Base-by-base conservation (phyloP, 2,797 vertebrate genomes). In the Leptodactylus fallax region DNA sequence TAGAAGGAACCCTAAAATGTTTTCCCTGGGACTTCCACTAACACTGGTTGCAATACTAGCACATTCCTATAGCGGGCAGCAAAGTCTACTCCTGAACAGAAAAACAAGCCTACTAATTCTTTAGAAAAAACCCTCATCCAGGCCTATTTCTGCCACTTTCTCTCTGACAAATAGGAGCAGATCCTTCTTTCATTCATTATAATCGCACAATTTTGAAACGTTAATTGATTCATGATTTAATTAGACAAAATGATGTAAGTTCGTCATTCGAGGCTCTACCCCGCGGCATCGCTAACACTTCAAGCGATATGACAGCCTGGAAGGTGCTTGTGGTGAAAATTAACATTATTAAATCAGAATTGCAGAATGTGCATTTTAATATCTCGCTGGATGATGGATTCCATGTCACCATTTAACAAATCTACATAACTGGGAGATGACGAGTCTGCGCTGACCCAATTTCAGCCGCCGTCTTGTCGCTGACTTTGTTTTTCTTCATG, bases 201-300 rank as follows among this genome's bases (percentile, higher is more conserved):
- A 82, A 82, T 82, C 9, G 23, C 80, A 49, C 63, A 65, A 67
- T 82, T 82, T 82, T 67, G 60, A 82, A 82, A 67, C 61, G 13
- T 67, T 82, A 82, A 82, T 82, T 69, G 63, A 82, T 67, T 82
- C 80, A 82, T 82, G 80, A 82, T 82, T 82, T 82, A 82, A 82
- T 82, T 82, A 82, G 80, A 82, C 61, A 82, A 82, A 67, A 53
- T 82, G 60, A 81, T 81, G 80, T 69, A 61, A 61, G 63, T 82
- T 82, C 51, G 80, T 82, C 80, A 67, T 69, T 69, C 63, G 12
- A 69, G 61, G n/a, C 80, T 53, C 23, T 82, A 49, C 80, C 80
- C 61, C 9, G 80, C 14, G 63, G 80, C 80, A 25, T 23, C 9
- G 63, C 80, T 53, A 67, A 82, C 61, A 53, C 80, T 67, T 67